A percentile compares a stretch with the other conserved stretches of the same genome.
Evolutionary conservation across 2,888 invertebrate genomes (phyloP).

Genomic region (Pterostichus niger): DNA sequence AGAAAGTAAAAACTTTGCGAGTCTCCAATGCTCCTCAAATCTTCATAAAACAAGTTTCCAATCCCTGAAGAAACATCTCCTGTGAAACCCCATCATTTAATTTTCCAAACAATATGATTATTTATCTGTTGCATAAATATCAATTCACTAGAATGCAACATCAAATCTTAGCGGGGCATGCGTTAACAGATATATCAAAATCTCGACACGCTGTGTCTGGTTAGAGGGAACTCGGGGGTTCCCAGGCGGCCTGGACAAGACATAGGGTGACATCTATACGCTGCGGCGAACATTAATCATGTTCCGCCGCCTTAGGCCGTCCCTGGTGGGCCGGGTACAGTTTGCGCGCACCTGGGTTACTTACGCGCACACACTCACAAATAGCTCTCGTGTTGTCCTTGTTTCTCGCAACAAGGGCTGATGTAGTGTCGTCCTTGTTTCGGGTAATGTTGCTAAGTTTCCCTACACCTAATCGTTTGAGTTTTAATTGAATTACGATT

Average conservation of each 20-base stretch:
- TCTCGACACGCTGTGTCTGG: conserved; percentile 59
- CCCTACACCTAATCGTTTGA: conserved; percentile 43
- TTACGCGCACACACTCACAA: conserved; percentile 37
- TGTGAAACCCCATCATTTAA: neutral
- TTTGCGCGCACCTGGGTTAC: conserved; percentile 60
- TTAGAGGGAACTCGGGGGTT: conserved; percentile 45
- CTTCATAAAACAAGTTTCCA: neutral
- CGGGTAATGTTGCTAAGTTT: conserved; percentile 27
- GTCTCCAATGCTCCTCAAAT: neutral
- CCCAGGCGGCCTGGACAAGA: conserved; percentile 65
- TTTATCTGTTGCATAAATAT: conserved; percentile 48
- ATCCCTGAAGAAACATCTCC: neutral
- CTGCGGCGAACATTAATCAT: conserved; percentile 66
- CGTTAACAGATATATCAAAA: conserved; percentile 67
- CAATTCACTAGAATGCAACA: conserved; percentile 2
- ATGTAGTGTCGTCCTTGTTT: neutral
- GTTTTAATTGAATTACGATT: conserved; percentile 62
- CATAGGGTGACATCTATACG: conserved; percentile 67
- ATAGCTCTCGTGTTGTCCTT: neutral
- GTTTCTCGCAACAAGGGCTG: neutral
- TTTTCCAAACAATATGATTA: conserved; percentile 24
- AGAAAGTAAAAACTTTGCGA: neutral
- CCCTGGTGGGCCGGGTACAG: conserved; percentile 50
- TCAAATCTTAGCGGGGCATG: conserved; percentile 35
- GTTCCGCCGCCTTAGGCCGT: conserved; percentile 63